Percentiles rank a stretch among this genome's conserved stretches.
Evolutionary conservation across 2,797 vertebrate genomes (phyloP).

Genomic region (Platyrinchus mystaceus): DNA sequence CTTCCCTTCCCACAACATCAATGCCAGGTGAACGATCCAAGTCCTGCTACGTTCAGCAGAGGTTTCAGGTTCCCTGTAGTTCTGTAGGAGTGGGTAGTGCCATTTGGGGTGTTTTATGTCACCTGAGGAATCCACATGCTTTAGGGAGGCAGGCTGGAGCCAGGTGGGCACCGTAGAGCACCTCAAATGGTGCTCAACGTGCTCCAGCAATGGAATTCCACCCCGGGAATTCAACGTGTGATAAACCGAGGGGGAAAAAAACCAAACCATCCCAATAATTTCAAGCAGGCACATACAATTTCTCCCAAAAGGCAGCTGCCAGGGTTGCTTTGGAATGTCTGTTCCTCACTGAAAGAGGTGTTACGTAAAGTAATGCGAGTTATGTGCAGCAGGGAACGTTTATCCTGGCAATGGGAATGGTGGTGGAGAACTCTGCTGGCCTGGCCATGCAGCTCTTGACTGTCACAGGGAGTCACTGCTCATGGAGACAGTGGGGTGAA

Average conservation of each 20-base stretch:
- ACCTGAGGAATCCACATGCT: neutral
- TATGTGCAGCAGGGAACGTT: neutral
- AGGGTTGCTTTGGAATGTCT: neutral
- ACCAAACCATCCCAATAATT: neutral
- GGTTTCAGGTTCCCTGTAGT: neutral
- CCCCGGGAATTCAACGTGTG: neutral
- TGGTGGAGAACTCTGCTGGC: neutral
- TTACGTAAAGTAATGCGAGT: neutral
- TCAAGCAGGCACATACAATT: neutral
- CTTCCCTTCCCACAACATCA: no score
- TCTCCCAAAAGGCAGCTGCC: neutral
- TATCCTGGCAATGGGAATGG: neutral
- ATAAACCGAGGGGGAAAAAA: neutral
- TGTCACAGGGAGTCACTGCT: neutral
- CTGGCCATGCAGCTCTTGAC: rapidly evolving
- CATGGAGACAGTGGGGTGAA: neutral
- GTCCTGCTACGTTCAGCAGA: neutral
- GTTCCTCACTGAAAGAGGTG: neutral
- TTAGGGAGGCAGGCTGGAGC: constrained; percentile 4
- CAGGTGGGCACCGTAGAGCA: neutral
- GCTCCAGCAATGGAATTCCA: constrained; percentile 2
- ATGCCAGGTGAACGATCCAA: neutral
- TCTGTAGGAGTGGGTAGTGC: neutral
- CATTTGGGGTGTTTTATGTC: neutral
- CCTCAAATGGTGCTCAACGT: neutral